Evolutionary conservation across 2,888 invertebrate species (phyloP), one percentile per base, ranked within the genome.

Genomic region (Catocala fraxini): DNA sequence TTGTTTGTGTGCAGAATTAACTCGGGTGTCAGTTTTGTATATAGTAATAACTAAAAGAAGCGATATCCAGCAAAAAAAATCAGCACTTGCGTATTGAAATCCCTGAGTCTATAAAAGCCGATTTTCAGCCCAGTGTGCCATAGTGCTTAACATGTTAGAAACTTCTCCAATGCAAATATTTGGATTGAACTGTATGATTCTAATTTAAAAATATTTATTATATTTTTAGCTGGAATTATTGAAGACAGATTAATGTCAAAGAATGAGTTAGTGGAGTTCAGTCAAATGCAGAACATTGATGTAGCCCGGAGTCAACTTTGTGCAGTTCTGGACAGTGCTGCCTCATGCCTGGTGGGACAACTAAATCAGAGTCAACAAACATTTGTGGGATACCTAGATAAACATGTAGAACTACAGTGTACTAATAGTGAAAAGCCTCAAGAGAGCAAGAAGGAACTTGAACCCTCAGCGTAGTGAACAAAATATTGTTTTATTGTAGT

Each of bases 311-410:
- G 96, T 58, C 95, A 95, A 75, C 89, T 98, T 54, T 97, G 97
- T 63, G 95, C 96, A 55, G 95, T 96, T 0, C 90, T 98, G 0
- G 95, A 96, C 71, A 95, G 94, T 82, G 96, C 96, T 5, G 97
- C 96, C 7, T 94, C 95, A 42, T 94, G 95, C 70, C 81, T 97
- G 52, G 96, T 96, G 25, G 91, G 92, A 56, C 96, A 97, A 79
- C 90, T 97, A 41, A 96, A 95, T 77, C 95, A 95, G 60, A 96
- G 96, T 84, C 97, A 97, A 82, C 95, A 95, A 70, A 95, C 93
- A 45, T 91, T 97, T 47, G 96, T 97, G 0, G 95, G 95, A 68
- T 95, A 96, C 68, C 93, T 97, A 49, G 95, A 97, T 65, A 94
- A 95, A 75, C 95, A 96, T 85, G 90, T 86, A 10, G 89, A 93